Evolutionary conservation across 2,888 invertebrate species (phyloP), one percentile per base, ranked within the genome.

Genomic region (Nymphalis urticae): DNA sequence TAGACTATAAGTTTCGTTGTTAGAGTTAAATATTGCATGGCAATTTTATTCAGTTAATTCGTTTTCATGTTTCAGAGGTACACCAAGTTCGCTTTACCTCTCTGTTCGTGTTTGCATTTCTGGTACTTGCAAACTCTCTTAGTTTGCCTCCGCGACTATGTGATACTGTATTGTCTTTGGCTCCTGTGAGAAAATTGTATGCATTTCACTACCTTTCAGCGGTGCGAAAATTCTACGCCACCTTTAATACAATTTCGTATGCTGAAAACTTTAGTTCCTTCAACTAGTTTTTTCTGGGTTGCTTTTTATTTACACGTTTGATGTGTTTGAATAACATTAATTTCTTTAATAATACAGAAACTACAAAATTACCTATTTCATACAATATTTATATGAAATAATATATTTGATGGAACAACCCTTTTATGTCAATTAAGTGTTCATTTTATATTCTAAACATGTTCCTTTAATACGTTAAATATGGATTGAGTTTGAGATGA

Each of bases 51-150:
- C 59, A 54, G 72, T 77, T 81, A 71, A 64, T 76, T 69, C 73
- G 68, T 81, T 80, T 71, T 70, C 64, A 61, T 53, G 58, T 62
- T 62, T 53, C 56, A 42, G 48, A 56, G 68, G 65, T 68, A 66
- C 75, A 75, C 79, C 77, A 76, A 81, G 82, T 81, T 84, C 87
- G 85, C 84, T 86, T 87, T 85, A 85, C 85, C 77, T 84, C 81
- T 79, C 75, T 79, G 77, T 80, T 80, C 81, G 75, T 89, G 87
- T 90, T 89, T 90, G 89, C 88, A 86, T 86, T 87, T 85, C 84
- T 85, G 83, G 85, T 85, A 86, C 87, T 86, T 85, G 86, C 85
- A 85, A 88, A 86, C 85, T 86, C 85, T 89, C 87, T 89, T 85
- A 88, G 85, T 89, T 86, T 85, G 82, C 85, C 84, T 80, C 82